Evolutionary conservation across 1,140 invertebrate genomes (phyloP), one percentile per base, ranked within the genome.

Genomic region (Diabrotica virgifera): DNA sequence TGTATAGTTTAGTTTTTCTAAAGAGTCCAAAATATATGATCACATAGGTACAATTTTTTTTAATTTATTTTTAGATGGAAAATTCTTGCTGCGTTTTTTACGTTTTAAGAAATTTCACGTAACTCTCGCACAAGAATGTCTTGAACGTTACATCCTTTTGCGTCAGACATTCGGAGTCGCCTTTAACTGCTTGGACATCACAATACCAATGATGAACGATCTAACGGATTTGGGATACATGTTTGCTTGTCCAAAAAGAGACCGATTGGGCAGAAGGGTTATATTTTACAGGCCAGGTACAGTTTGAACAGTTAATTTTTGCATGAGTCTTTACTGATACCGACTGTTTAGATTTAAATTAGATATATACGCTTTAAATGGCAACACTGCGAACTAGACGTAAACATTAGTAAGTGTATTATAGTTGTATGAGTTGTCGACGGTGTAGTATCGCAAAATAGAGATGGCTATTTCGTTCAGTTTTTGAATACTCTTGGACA

Each of bases 41-140:
- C n/a, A n/a, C 5, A 46, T n/a, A 11, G 6, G 11, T 46, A 46
- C n/a, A 46, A 10, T 5, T 46, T 46, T 10, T 46, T 46, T 55
- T 6, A 14, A 6, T 60, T 9, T 13, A 40, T 60, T 79, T 77
- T 12, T 76, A 92, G 92, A 94, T 82, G 80, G 84, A 6, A 84
- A 80, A 74, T 95, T 90, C 78, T 80, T 94, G 12, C 79, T 94
- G 46, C 83, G 89, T 68, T 95, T 93, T 78, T 79, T 94, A n/a
- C 84, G 92, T 12, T 85, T 85, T 36, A 90, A 92, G 77, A 94
- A 95, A 73, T 94, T 91, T 79, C 90, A 89, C 70, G 86, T 95
- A 1, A 87, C 89, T 2, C 88, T 91, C 82, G 88, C 92, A 0
- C 87, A 93, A 74, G 88, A 92, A 70, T 88, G 91, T 0, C 81